Conservation (phyloP, 2,888 invertebrate genomes). For the Drosophila leonis region DNA sequence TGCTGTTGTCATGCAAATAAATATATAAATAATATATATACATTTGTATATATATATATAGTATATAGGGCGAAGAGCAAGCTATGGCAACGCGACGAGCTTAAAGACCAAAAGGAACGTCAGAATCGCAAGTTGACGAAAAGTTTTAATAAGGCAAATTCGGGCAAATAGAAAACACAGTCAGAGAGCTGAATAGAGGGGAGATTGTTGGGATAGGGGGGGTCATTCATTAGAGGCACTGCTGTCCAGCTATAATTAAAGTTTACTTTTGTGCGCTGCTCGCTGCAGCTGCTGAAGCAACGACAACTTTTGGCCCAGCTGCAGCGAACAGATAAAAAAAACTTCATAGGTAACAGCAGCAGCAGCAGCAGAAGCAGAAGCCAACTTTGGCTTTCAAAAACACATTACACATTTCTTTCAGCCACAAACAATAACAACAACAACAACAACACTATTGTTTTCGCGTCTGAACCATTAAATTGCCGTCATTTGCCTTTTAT, state of each 20-base stretch:
- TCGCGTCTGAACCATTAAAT: constrained; percentile 71
- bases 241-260: constrained; percentile 76
- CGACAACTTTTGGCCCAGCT: constrained; percentile 63
- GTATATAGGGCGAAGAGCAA: constrained; percentile 19
- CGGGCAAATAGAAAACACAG: constrained; percentile 65
- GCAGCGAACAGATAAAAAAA: constrained; percentile 68
- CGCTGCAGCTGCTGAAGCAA: constrained; percentile 56
- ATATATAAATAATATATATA: constrained; percentile 51
- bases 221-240: constrained; percentile 67
- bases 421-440: constrained; percentile 44
- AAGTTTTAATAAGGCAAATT: constrained; percentile 79
- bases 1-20: constrained; percentile 72
- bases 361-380: constrained; percentile 10
- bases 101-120: constrained; percentile 66
- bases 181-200: constrained; percentile 5
- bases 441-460: constrained; percentile 62
- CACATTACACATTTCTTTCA: constrained; percentile 70
- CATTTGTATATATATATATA: constrained; percentile 36
- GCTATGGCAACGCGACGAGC: constrained; percentile 68
- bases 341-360: constrained; percentile 56
- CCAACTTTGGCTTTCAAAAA: constrained; percentile 69
- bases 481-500: constrained; percentile 75
- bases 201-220: background rate
- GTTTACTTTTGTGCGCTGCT: constrained; percentile 76
- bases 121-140: constrained; percentile 72